Base-by-base conservation (phyloP, 2,113 vertebrate genomes). In the Ariopsis seemanni region DNA sequence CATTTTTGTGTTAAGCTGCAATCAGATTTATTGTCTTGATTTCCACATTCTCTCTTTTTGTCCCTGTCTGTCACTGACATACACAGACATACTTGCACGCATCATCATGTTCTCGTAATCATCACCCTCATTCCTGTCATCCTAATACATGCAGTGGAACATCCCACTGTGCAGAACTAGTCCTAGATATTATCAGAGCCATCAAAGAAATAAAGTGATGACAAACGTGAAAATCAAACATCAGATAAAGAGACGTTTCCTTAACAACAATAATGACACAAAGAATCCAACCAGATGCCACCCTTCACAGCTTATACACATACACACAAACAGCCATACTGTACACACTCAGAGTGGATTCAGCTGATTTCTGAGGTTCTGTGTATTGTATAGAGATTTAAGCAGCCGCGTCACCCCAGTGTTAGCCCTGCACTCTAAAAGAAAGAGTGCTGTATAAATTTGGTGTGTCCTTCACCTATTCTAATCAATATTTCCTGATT, bases 401-500 rank as follows among this genome's bases (percentile, higher is more conserved):
- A 74, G 74, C 58, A 53, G 75, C 34, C 42, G 48, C 5, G 34
- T 84, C 71, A 17, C 84, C 77, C 58, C 30, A 75, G 30, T 14
- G 48, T 65, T 74, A 86, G n/a, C 74, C 30, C 30, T 20, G 42
- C 79, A 20, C 50, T 60, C 53, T 65, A 82, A 82, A 72, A 83
- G 84, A 84, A n/a, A 58, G 11, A 79, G 86, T 25, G 63, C 34
- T 57, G 83, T 50, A 85, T 67, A 58, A 87, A 53, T 87, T 74
- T 65, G 65, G 63, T 83, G 63, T 77, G 88, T 69, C 77, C 67
- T 63, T 81, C 71, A 82, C 48, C 18, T 67, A 62, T 55, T 27
- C 60, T 62, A 77, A 89, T 91, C 88, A 82, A 89, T 91, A 88
- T 82, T 82, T 11, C 72, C 87, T 74, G 80, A 78, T 72, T 34